phyloP scores from a whole-genome alignment of 2,797 vertebrate species.

The Scarus forsteni region DNA sequence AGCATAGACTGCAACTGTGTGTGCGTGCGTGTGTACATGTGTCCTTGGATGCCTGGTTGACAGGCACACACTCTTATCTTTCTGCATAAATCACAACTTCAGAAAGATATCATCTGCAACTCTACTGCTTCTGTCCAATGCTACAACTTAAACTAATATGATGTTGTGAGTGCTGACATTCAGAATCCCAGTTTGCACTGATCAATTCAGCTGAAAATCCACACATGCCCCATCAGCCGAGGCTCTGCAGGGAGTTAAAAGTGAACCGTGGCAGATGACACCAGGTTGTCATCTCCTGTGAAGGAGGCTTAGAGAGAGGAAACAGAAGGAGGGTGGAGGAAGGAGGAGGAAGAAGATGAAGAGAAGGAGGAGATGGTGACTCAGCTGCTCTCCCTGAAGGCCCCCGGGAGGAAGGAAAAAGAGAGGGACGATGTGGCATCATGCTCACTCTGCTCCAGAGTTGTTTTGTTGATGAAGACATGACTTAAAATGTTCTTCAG shows the following conservation, averaged over 20 bases:
- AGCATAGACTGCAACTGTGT: constrained; percentile 37
- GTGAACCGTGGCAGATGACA: constrained; percentile 56
- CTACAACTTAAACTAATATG: constrained; percentile 46
- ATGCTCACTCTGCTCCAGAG: constrained; percentile 10
- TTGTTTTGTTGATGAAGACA: too few species aligned
- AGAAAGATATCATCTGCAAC: constrained; percentile 60
- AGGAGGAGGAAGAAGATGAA: constrained; percentile 55
- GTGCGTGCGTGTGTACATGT: constrained; percentile 23
- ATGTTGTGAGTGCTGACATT: constrained; percentile 13
- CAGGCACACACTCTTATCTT: constrained; percentile 64
- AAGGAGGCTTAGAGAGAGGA: constrained; percentile 54
- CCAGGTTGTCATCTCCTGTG: constrained; percentile 59
- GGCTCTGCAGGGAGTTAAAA: constrained; percentile 25
- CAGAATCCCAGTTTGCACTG: constrained; percentile 18
- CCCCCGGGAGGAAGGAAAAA: constrained; percentile 34
- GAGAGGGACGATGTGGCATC: constrained; percentile 38
- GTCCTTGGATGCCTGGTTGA: constrained; percentile 53
- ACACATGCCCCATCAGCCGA: constrained; percentile 4
- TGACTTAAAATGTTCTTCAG: too few species aligned
- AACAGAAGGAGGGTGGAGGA: constrained; percentile 56
- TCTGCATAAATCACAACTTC: constrained; percentile 55
- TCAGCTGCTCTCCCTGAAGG: constrained; percentile 65
- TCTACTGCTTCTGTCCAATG: constrained; percentile 32
- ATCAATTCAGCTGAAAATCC: constrained; percentile 25
- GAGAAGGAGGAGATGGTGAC: constrained; percentile 61